Percentiles rank a stretch among this genome's conserved stretches.
Evolutionary conservation across 2,797 vertebrate genomes (phyloP).

Genomic region (Dromococcyx pavoninus): DNA sequence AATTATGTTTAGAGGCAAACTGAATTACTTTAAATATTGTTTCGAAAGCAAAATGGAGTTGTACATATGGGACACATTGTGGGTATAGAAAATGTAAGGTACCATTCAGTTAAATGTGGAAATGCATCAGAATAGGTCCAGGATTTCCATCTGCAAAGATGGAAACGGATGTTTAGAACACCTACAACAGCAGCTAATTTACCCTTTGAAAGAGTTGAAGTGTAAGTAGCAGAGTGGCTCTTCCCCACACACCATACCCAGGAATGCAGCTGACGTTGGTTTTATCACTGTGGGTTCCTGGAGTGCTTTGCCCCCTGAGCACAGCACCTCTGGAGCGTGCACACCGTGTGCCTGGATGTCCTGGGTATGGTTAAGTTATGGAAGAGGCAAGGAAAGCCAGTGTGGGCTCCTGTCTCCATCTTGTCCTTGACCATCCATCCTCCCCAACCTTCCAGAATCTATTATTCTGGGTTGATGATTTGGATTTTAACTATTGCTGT

Average conservation of each 20-base stretch:
- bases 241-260: background rate
- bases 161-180: no score
- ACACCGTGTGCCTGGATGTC: rapidly evolving
- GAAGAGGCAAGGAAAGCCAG: background rate
- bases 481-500: background rate
- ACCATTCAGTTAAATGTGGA: background rate
- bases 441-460: background rate
- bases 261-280: rapidly evolving
- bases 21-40: background rate
- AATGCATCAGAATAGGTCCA: background rate
- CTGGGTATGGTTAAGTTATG: rapidly evolving
- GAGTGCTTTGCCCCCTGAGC: background rate
- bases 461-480: background rate
- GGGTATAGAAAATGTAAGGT: background rate
- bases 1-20: background rate
- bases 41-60: background rate
- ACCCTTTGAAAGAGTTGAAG: background rate
- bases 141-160: background rate
- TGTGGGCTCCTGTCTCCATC: background rate
- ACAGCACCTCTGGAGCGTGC: rapidly evolving
- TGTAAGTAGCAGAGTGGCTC: background rate
- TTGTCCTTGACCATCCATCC: background rate
- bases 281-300: background rate
- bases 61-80: background rate
- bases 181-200: background rate